Conservation (phyloP, 2,797 vertebrate species). For the Cynopterus sphinx region DNA sequence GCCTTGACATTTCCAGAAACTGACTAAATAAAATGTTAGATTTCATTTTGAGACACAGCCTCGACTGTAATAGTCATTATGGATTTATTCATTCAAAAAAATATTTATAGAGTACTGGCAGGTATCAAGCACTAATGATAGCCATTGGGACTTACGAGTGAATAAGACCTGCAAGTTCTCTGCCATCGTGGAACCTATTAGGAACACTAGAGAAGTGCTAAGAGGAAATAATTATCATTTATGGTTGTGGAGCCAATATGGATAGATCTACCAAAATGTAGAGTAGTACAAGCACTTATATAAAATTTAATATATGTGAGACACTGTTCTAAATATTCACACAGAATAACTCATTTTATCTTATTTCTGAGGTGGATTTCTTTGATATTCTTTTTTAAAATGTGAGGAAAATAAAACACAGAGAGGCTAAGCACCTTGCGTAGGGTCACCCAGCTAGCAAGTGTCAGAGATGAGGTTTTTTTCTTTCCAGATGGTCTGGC, state of each 20-base stretch:
- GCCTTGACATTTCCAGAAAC: not conserved
- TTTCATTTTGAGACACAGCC: not conserved
- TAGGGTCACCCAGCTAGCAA: not conserved
- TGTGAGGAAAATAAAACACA: not conserved
- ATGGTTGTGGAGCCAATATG: not conserved
- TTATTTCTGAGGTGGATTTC: not conserved
- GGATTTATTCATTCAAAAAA: not conserved
- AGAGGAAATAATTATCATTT: not conserved
- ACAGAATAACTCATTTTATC: not conserved
- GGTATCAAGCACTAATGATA: not conserved
- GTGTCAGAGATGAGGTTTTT: not conserved
- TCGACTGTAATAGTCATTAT: not conserved
- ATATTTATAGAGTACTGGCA: not conserved
- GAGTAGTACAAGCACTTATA: not conserved
- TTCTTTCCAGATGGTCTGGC: not conserved
- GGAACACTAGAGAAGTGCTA: not conserved
- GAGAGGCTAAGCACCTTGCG: not conserved
- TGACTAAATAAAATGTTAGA: not conserved
- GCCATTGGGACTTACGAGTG: not conserved
- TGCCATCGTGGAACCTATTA: not conserved
- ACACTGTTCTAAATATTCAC: not conserved
- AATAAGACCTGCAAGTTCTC: not conserved
- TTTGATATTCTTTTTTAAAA: not conserved
- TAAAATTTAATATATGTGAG: not conserved
- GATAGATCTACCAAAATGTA: not conserved